Conservation (phyloP, 1,140 invertebrate genomes). For the Lasioglossum albipes region DNA sequence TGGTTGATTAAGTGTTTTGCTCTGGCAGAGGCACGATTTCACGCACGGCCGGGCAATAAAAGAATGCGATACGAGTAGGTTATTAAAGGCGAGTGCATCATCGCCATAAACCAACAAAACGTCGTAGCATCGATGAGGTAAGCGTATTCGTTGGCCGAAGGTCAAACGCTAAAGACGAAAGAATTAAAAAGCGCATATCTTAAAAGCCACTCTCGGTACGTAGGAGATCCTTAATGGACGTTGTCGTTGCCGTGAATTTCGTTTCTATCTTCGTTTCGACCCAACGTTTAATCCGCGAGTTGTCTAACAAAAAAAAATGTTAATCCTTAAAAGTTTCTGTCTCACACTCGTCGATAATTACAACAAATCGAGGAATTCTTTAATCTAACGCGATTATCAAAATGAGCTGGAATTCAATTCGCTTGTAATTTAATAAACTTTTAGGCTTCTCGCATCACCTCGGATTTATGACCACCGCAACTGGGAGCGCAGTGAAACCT, state of each 20-base stretch:
- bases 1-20: neutral
- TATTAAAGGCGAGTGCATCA: constrained; percentile 19
- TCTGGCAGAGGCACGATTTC: neutral
- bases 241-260: neutral
- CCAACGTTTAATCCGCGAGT: neutral
- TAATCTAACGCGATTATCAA: neutral
- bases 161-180: neutral
- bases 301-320: neutral
- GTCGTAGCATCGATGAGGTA: neutral
- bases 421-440: neutral
- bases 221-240: constrained; percentile 8
- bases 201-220: constrained; percentile 15
- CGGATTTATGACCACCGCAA: neutral
- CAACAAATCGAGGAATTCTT: too few relatives aligned
- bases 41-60: constrained; percentile 9
- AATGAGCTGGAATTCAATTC: neutral
- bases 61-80: neutral
- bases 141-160: constrained; percentile 9
- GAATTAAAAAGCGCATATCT: constrained; percentile 19
- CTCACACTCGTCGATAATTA: neutral
- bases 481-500: neutral
- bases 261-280: neutral
- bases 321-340: neutral
- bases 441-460: neutral
- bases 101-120: constrained; percentile 15